Percentiles rank a stretch among this genome's conserved stretches.
phyloP scores from a whole-genome alignment of 1,140 invertebrate genomes.

The Bombus superbus region DNA sequence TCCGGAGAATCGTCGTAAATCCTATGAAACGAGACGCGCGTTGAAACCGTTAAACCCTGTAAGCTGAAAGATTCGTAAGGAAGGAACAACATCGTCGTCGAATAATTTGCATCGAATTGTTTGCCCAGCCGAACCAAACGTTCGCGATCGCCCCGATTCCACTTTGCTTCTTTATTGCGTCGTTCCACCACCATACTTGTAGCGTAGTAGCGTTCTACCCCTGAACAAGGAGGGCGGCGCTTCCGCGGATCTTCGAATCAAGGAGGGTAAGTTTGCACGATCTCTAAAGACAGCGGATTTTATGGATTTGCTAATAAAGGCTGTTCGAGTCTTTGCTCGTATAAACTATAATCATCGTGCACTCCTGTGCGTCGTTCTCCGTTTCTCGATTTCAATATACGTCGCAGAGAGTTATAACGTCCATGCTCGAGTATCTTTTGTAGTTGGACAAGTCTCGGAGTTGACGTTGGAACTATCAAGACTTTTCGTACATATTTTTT shows the following conservation, averaged over 20 bases:
- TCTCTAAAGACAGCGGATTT: background rate
- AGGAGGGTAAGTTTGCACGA: background rate
- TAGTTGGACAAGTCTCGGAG: no score
- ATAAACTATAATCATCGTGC: no score
- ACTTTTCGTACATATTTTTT: no score
- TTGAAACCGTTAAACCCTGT: background rate
- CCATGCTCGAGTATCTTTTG: no score
- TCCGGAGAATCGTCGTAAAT: background rate
- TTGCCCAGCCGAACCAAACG: background rate
- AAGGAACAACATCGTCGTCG: background rate
- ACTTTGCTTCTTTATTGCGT: background rate
- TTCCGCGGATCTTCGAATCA: background rate
- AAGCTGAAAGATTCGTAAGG: background rate
- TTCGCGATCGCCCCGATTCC: background rate
- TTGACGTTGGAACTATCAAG: no score
- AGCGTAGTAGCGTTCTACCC: background rate
- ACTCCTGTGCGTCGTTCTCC: background rate
- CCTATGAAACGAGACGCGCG: no score
- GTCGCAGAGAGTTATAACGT: no score
- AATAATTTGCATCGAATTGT: background rate
- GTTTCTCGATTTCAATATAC: background rate
- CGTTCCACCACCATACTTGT: conserved; percentile 2
- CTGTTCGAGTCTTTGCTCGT: no score
- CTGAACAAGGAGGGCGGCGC: conserved; percentile 6
- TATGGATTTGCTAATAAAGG: background rate